phyloP scores from a whole-genome alignment of 1,140 invertebrate species.

The Heliconius nattereri region DNA sequence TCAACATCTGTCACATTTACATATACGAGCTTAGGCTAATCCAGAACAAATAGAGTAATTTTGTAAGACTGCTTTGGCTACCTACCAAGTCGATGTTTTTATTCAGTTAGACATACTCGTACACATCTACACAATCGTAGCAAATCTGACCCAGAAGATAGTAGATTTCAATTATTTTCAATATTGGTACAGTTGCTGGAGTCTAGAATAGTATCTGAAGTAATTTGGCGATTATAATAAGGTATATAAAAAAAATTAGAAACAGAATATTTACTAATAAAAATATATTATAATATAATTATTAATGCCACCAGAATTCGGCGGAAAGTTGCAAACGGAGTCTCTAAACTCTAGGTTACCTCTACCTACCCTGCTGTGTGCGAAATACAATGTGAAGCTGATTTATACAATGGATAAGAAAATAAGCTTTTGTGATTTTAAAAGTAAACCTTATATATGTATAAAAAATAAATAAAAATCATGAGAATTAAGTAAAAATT shows the following conservation, averaged over 20 bases:
- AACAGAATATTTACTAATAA: no score
- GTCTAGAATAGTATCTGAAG: background rate
- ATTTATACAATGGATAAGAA: no score
- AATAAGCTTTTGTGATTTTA: no score
- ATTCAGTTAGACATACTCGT: background rate
- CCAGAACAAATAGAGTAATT: background rate
- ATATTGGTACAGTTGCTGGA: background rate
- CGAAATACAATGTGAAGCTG: no score
- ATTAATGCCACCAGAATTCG: no score
- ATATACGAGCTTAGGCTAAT: background rate
- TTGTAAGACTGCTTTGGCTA: background rate
- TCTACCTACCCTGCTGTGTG: no score
- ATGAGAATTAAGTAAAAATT: background rate
- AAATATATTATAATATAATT: no score
- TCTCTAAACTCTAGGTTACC: no score
- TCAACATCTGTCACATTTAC: constrained; percentile 8
- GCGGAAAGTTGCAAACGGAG: no score
- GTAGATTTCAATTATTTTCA: background rate
- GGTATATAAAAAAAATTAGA: background rate
- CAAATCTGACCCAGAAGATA: background rate
- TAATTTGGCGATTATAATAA: no score
- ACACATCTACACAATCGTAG: background rate
- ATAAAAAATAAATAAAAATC: background rate
- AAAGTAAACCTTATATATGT: no score
- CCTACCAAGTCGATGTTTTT: background rate